Conservation (phyloP, 2,797 vertebrate species). For the Bufotes viridis region DNA sequence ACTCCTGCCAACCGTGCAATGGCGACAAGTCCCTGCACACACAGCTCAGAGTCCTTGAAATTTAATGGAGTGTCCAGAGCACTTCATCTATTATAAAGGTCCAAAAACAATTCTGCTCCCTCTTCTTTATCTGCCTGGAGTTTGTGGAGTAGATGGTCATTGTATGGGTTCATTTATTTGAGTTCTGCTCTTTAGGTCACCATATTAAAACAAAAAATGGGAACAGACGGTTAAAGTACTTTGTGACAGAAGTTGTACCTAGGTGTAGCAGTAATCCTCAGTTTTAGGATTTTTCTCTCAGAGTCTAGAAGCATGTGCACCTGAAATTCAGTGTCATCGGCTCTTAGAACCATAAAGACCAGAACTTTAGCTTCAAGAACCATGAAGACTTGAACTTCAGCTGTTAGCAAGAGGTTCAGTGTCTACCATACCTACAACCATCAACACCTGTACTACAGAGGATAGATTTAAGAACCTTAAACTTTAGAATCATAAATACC, state of each 20-base stretch:
- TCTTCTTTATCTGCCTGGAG: neutral
- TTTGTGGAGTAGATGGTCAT: neutral
- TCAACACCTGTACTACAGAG: neutral
- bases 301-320: neutral
- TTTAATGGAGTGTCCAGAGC: slow-evolving; percentile 48
- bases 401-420: too few relatives aligned
- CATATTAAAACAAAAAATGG: neutral
- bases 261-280: too few relatives aligned
- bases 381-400: neutral
- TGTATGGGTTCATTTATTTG: neutral
- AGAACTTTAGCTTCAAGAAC: neutral
- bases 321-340: neutral
- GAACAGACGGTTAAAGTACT: too few relatives aligned
- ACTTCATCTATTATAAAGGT: slow-evolving; percentile 34
- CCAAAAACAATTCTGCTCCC: slow-evolving; percentile 26
- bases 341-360: neutral
- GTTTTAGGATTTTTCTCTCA: too few relatives aligned
- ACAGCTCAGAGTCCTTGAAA: slow-evolving; percentile 19
- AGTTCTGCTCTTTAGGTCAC: neutral
- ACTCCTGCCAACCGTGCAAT: slow-evolving; percentile 29
- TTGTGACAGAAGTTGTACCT: too few relatives aligned
- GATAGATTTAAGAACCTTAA: too few relatives aligned
- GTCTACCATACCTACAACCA: neutral
- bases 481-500: neutral
- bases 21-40: slow-evolving; percentile 2